These are phyloP conservation scores for Lasioglossum baleicum DNA, from an alignment of 1,140 invertebrate genomes.

Conservation along the genomic window DNA sequence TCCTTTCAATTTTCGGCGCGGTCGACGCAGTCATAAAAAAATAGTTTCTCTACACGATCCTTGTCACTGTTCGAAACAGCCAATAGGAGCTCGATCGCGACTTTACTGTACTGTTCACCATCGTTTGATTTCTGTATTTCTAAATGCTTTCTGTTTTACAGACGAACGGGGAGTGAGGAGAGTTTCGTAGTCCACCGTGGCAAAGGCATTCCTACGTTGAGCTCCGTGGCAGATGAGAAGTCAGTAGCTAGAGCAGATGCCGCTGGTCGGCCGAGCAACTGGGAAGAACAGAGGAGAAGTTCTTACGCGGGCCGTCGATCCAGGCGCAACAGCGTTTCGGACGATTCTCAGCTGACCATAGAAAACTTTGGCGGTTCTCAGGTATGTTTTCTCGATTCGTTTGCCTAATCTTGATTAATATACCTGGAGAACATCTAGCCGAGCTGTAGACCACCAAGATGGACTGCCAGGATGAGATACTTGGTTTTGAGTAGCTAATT, in stretches of 20 bases:
- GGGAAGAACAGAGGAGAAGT: constrained; percentile 86
- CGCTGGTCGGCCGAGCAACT: constrained; percentile 91
- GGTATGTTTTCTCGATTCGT: constrained; percentile 69
- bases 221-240: constrained; percentile 82
- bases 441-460: too few relatives aligned
- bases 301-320: constrained; percentile 91
- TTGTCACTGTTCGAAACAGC: too few relatives aligned
- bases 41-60: too few relatives aligned
- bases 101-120: too few relatives aligned
- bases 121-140: neutral
- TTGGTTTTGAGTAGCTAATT: too few relatives aligned
- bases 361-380: constrained; percentile 95
- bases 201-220: constrained; percentile 88
- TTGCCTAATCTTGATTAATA: neutral
- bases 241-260: constrained; percentile 81
- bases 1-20: too few relatives aligned
- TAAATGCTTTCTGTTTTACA: constrained; percentile 38
- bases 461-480: too few relatives aligned
- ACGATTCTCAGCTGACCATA: constrained; percentile 93
- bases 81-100: too few relatives aligned
- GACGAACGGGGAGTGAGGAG: constrained; percentile 80
- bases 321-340: constrained; percentile 90
- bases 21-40: too few relatives aligned
- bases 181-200: constrained; percentile 91
- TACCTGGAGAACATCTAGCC: neutral